These are phyloP conservation scores for Lasioglossum malachurum DNA, from an alignment of 2,888 invertebrate species.

Conservation along the genomic window DNA sequence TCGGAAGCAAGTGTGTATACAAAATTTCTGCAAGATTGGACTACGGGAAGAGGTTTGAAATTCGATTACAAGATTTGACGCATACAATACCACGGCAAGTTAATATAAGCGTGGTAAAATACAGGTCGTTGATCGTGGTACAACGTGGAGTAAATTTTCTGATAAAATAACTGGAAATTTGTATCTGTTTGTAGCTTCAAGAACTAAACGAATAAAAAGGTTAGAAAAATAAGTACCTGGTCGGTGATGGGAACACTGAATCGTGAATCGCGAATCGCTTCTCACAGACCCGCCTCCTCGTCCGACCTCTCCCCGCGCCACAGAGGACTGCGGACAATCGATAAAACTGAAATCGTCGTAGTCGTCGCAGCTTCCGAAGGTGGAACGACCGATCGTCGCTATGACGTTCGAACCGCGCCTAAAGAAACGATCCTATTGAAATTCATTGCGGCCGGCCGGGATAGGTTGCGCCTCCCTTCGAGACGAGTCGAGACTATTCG, in stretches of 20 bases:
- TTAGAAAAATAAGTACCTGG: not conserved
- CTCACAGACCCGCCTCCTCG: slow-evolving; percentile 53
- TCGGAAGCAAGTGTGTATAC: too few relatives aligned
- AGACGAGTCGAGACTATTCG: not conserved
- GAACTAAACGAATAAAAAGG: not conserved
- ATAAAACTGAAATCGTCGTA: slow-evolving; percentile 66
- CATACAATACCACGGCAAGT: too few relatives aligned
- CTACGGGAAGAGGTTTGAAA: too few relatives aligned
- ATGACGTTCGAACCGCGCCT: slow-evolving; percentile 41
- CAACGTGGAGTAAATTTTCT: too few relatives aligned
- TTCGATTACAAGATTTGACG: too few relatives aligned
- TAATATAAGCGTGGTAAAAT: too few relatives aligned
- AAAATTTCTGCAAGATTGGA: too few relatives aligned
- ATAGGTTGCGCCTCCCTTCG: not conserved
- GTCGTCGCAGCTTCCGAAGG: slow-evolving; percentile 67
- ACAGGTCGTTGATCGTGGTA: too few relatives aligned
- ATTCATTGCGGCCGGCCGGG: not conserved
- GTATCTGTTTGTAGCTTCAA: not conserved
- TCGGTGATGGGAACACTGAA: slow-evolving; percentile 8
- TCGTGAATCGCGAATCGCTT: slow-evolving; percentile 18
- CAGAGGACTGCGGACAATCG: slow-evolving; percentile 55
- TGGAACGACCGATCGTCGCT: slow-evolving; percentile 66
- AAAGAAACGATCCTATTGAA: slow-evolving; percentile 44
- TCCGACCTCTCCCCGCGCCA: slow-evolving; percentile 42
- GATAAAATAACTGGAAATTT: not conserved